Conservation (phyloP, 2,797 vertebrate species). For the Rhincodon typus region DNA sequence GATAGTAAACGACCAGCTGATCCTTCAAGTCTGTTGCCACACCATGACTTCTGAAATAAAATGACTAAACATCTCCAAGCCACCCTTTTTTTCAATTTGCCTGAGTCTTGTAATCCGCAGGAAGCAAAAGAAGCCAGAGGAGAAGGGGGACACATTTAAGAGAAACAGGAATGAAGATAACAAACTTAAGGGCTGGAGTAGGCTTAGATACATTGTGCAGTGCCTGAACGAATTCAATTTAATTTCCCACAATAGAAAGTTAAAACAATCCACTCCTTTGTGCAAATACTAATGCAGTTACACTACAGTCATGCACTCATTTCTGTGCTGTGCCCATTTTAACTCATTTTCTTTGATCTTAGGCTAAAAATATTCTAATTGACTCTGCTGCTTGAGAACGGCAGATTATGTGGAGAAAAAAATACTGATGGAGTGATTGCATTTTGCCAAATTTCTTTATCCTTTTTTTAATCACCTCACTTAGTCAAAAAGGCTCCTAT, state of each 20-base stretch:
- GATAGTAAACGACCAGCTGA: too few species aligned
- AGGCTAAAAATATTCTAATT: background rate
- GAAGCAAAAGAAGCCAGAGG: background rate
- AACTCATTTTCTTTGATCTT: background rate
- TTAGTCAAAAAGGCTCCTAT: background rate
- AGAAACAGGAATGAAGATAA: background rate
- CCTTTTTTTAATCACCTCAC: background rate
- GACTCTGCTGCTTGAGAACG: background rate
- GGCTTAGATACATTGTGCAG: background rate
- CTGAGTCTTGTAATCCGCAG: too few species aligned
- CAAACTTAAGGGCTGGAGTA: background rate
- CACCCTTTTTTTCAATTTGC: background rate
- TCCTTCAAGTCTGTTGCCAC: background rate
- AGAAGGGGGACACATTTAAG: background rate
- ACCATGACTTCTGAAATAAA: background rate
- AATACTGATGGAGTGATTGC: background rate
- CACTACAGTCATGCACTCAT: background rate
- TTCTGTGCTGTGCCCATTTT: background rate
- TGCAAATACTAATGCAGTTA: background rate
- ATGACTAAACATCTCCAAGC: background rate
- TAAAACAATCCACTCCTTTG: background rate
- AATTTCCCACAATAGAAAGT: background rate
- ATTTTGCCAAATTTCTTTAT: background rate
- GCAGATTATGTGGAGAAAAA: background rate
- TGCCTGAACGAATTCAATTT: background rate